A percentile compares a stretch with the other conserved stretches of the same genome.
Conservation (phyloP, 2,113 vertebrate species). For the Psettodes erumei region DNA sequence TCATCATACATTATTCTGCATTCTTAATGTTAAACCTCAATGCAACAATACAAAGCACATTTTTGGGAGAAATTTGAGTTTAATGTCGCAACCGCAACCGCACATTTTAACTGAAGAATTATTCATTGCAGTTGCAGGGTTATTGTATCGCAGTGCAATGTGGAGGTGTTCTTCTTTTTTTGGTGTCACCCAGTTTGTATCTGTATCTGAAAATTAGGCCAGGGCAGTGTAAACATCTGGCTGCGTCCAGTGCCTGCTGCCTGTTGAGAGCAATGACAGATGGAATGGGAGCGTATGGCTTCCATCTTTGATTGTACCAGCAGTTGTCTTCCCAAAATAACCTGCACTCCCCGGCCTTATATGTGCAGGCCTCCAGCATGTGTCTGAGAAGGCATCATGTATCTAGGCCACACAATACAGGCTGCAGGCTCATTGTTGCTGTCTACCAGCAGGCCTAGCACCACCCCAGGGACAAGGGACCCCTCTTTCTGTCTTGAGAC, state of each 20-base stretch:
- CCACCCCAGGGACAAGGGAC: slow-evolving; percentile 48
- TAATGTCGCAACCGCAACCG: not conserved
- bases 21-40: not conserved
- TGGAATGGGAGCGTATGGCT: slow-evolving; percentile 73
- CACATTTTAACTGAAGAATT: not conserved
- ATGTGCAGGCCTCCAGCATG: slow-evolving; percentile 86
- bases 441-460: slow-evolving; percentile 53
- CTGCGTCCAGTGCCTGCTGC: slow-evolving; percentile 42
- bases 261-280: slow-evolving; percentile 79
- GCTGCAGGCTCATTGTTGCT: slow-evolving; percentile 67
- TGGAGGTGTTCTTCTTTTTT: slow-evolving; percentile 3
- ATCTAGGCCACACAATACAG: slow-evolving; percentile 78
- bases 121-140: not conserved
- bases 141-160: not conserved
- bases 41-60: not conserved
- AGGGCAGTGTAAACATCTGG: slow-evolving; percentile 77
- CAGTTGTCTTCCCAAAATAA: slow-evolving; percentile 91
- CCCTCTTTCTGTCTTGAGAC: slow-evolving; percentile 35
- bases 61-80: not conserved
- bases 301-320: slow-evolving; percentile 72
- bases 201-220: slow-evolving; percentile 61
- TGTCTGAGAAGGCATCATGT: slow-evolving; percentile 77
- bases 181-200: slow-evolving; percentile 24
- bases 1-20: not conserved
- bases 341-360: slow-evolving; percentile 88